These are phyloP conservation scores for Stenodema calcarata DNA, from an alignment of 2,888 invertebrate genomes.

Conservation along the genomic window DNA sequence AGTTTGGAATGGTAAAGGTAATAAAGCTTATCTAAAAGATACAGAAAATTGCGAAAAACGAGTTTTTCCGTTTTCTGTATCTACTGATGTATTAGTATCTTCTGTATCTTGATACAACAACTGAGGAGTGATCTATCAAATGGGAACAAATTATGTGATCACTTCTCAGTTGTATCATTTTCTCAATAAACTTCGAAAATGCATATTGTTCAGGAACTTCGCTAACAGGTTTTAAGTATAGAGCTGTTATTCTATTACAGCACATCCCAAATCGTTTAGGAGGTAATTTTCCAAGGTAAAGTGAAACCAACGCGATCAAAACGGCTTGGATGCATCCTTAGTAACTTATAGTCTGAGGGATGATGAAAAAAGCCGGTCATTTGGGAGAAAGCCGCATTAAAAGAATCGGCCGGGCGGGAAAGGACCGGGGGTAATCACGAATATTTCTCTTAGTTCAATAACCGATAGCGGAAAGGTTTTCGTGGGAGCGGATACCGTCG, in stretches of 20 bases:
- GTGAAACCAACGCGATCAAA: neutral
- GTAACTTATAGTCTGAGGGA: neutral
- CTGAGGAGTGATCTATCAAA: no score
- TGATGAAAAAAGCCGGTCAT: neutral
- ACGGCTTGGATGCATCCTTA: neutral
- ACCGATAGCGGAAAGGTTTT: constrained; percentile 18
- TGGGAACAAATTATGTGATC: no score
- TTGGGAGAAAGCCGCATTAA: constrained; percentile 17
- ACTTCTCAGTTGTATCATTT: no score
- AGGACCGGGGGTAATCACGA: constrained; percentile 3
- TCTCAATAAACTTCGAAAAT: no score
- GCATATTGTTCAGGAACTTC: neutral
- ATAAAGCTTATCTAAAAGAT: no score
- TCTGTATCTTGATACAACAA: no score
- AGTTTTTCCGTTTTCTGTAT: no score
- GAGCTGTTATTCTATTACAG: no score
- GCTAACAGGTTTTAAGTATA: neutral
- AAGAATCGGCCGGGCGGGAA: neutral
- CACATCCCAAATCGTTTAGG: neutral
- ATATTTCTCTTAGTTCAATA: constrained; percentile 22
- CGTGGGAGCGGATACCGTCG: neutral
- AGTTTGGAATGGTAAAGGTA: no score
- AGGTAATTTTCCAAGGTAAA: neutral
- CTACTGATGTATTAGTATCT: no score
- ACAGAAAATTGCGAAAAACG: no score